phyloP scores from a whole-genome alignment of 1,140 invertebrate genomes.

The Tetragonula clypearis region DNA sequence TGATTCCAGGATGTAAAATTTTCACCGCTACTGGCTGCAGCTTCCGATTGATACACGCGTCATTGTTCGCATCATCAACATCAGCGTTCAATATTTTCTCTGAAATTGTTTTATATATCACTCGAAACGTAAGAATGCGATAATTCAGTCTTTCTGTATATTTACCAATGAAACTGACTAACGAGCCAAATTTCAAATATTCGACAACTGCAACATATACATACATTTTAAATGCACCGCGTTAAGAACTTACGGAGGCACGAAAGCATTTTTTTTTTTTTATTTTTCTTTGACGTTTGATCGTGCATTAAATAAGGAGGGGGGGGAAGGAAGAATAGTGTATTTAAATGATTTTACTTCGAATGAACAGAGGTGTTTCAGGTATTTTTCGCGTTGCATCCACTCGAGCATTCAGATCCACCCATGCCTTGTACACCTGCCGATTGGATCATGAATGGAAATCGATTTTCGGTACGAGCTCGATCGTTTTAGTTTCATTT shows the following conservation, averaged over 20 bases:
- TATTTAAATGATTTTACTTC: slow-evolving; percentile 55
- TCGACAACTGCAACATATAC: slow-evolving; percentile 47
- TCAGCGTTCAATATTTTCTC: slow-evolving; percentile 23
- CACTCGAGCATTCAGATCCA: slow-evolving; percentile 61
- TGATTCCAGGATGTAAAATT: slow-evolving; percentile 80
- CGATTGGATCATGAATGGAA: background rate
- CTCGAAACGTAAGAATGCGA: too few relatives aligned
- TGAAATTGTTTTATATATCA: slow-evolving; percentile 36
- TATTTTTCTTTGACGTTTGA: background rate
- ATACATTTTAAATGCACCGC: background rate
- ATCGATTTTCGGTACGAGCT: slow-evolving; percentile 1
- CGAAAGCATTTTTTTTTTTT: slow-evolving; percentile 3
- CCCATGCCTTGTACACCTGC: slow-evolving; percentile 81
- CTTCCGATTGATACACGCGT: slow-evolving; percentile 21
- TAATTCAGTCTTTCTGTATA: background rate
- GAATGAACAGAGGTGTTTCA: slow-evolving; percentile 33
- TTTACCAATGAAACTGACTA: slow-evolving; percentile 48
- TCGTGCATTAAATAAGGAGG: background rate
- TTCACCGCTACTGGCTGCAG: slow-evolving; percentile 79
- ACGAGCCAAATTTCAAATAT: slow-evolving; percentile 48
- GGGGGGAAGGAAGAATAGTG: background rate
- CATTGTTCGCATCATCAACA: background rate
- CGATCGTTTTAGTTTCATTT: background rate
- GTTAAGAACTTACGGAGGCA: background rate
- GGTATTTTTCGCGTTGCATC: slow-evolving; percentile 23